Evolutionary conservation across 1,140 invertebrate genomes (phyloP).

Genomic region (Trichonephila clavata): DNA sequence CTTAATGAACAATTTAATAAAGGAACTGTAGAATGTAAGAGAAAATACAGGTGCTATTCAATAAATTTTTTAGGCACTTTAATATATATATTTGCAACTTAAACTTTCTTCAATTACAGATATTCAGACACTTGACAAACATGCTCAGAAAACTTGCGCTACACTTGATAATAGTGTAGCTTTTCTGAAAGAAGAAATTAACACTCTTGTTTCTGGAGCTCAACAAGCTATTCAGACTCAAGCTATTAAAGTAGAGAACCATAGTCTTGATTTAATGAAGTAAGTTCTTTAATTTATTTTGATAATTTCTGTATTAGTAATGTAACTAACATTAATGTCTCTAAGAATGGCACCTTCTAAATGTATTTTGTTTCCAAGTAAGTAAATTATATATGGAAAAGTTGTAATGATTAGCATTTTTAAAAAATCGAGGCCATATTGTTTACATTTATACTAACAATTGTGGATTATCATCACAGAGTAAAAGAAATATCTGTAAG

Average conservation of each 20-base stretch:
- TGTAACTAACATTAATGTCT: no score
- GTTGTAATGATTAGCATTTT: no score
- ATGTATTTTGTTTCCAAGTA: no score
- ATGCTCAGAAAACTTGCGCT: constrained; percentile 1
- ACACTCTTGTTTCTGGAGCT: background rate
- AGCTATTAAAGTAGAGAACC: background rate
- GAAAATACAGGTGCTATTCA: no score
- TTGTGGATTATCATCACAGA: no score
- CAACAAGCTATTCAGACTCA: constrained; percentile 47
- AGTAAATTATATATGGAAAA: no score
- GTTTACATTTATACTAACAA: no score
- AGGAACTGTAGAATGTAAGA: constrained; percentile 92
- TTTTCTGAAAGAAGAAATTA: constrained; percentile 56
- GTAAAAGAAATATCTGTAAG: no score
- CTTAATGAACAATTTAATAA: constrained; percentile 91
- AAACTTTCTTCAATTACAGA: background rate
- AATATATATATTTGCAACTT: background rate
- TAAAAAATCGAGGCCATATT: no score
- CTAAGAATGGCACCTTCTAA: no score
- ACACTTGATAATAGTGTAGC: background rate
- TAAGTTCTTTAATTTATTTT: background rate
- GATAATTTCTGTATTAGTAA: no score
- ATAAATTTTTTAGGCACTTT: background rate
- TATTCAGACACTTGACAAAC: constrained; percentile 51
- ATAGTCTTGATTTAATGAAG: constrained; percentile 48